Conservation (phyloP, 64 coral and sea anemone species). For the Astreopora myriophthalma region DNA sequence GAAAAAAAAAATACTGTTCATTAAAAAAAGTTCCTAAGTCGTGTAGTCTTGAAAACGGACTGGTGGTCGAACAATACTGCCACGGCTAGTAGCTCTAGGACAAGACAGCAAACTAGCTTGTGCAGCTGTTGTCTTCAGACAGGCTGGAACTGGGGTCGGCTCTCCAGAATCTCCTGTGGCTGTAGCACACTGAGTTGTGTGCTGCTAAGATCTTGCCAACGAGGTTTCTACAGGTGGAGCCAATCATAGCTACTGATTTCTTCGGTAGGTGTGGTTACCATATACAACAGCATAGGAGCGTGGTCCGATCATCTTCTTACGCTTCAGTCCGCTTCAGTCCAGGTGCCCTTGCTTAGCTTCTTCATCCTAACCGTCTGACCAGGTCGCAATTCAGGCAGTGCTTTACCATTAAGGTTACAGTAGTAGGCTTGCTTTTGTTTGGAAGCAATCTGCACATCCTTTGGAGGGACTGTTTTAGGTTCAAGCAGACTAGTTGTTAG, state of each 20-base stretch:
- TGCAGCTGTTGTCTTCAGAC: conserved; percentile 13
- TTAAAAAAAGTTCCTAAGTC: background rate
- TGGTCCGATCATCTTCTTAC: conserved; percentile 40
- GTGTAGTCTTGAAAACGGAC: background rate
- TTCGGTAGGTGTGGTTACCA: conserved; percentile 20
- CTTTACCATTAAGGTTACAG: conserved; percentile 37
- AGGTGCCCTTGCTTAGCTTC: conserved; percentile 25
- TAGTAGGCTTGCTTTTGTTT: conserved; percentile 38
- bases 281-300: conserved; percentile 42
- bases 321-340: conserved; percentile 43
- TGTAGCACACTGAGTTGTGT: background rate
- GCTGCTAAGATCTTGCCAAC: background rate
- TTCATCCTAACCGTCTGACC: conserved; percentile 38
- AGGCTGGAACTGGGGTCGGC: background rate
- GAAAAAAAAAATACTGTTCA: too few species aligned
- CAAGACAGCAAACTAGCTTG: background rate
- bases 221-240: conserved; percentile 26
- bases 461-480: background rate
- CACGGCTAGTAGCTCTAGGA: conserved; percentile 50
- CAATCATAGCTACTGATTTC: conserved; percentile 51
- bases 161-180: background rate
- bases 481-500: background rate
- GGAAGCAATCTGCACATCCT: background rate
- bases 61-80: background rate
- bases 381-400: conserved; percentile 28